phyloP scores from a whole-genome alignment of 2,797 vertebrate species.

The Enteromius thamalakanensis region DNA sequence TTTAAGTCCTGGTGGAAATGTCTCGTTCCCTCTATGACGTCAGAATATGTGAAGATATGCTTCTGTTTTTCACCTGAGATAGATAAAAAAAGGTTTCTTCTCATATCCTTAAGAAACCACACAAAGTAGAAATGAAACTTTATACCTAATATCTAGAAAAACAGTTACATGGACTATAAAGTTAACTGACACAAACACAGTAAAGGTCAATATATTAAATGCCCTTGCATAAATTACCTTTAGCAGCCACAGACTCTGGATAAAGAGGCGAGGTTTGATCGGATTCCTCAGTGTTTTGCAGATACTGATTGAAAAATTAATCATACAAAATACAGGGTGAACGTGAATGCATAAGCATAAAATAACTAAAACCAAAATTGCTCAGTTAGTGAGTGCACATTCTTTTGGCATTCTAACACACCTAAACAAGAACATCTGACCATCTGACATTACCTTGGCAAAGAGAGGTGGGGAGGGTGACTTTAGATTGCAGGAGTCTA shows the following conservation, averaged over 20 bases:
- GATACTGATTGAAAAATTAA: conserved; percentile 24
- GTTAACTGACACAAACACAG: background rate
- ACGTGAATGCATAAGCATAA: background rate
- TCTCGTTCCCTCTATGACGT: conserved; percentile 73
- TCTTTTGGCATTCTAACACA: background rate
- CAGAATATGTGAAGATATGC: conserved; percentile 66
- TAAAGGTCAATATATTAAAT: background rate
- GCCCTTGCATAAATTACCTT: conserved; percentile 39
- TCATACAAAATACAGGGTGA: background rate
- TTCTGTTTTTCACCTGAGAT: conserved; percentile 47
- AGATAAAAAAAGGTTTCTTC: background rate
- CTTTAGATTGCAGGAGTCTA: background rate
- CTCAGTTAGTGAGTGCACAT: background rate
- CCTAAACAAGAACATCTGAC: background rate
- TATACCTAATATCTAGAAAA: background rate
- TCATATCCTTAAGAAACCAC: conserved; percentile 5
- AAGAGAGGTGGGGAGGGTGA: background rate
- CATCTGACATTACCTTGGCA: background rate
- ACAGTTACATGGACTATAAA: no score
- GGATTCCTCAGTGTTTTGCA: background rate
- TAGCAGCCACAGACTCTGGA: background rate
- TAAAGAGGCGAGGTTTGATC: background rate
- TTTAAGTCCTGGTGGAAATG: conserved; percentile 76
- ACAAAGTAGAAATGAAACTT: conserved; percentile 26
- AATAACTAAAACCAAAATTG: background rate